Base-by-base conservation (phyloP, 2,888 invertebrate genomes). In the Philereme vetulata region DNA sequence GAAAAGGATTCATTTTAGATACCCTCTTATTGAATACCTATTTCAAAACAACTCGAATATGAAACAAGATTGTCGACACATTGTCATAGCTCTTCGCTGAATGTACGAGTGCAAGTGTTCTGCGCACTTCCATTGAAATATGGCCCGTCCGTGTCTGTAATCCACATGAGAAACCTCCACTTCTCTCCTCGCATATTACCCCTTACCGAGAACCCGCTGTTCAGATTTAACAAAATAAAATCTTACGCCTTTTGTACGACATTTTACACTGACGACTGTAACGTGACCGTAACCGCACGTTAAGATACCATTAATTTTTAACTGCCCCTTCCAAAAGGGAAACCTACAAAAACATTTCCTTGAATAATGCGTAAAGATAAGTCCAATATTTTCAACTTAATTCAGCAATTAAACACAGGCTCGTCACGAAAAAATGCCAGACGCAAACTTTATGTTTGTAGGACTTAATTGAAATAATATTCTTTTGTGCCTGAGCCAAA, bases 381-480 rank as follows among this genome's bases (percentile, higher is more conserved):
- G 65, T 64, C 65, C 66, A 66, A 70, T 67, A 70, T 67, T 70
- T 70, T 67, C 59, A 66, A 66, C 66, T 67, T 70, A 69, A 69
- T 70, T 67, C 71, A 64, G 65, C 72, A 72, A 76, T 81, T 77
- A 77, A 79, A 77, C 72, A 76, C 72, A 66, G 71, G 58, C 67
- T 67, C 68, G 69, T 72, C 70, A 75, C 72, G 72, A 72, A 66
- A 74, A 77, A 76, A 75, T 72, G 74, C 62, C 67, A 67, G 57
- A 70, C 67, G 73, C 69, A 69, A 72, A 76, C 74, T 77, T 77
- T 78, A 69, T 74, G 75, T 75, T 73, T 76, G 72, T 74, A 67
- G 74, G 68, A 78, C 80, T 82, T 85, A 87, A 87, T 88, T 87
- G 85, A 86, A 86, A 88, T 86, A 86, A 88, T 85, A 87, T 86